phyloP scores from a whole-genome alignment of 2,888 invertebrate genomes.

The Hoplodrina ambigua region DNA sequence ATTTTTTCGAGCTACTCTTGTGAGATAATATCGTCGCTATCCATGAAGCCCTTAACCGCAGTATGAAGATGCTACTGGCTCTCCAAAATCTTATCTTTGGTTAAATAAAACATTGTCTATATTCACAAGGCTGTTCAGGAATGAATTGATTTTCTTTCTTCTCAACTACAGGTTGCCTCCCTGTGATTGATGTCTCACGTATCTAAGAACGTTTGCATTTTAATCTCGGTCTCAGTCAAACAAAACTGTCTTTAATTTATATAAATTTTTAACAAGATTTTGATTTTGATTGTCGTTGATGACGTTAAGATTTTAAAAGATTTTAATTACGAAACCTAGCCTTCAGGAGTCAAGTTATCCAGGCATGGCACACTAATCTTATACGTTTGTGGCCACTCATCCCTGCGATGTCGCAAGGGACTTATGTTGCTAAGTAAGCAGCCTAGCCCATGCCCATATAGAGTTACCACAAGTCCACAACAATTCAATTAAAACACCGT shows the following conservation, averaged over 20 bases:
- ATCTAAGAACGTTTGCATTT: no score
- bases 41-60: not conserved
- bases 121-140: no score
- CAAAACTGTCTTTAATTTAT: no score
- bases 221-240: no score
- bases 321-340: no score
- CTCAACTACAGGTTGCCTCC: no score
- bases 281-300: no score
- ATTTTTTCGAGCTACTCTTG: not conserved
- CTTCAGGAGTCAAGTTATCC: not conserved
- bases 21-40: not conserved
- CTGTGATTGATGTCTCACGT: no score
- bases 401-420: slow-evolving; percentile 7
- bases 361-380: not conserved
- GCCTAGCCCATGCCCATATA: slow-evolving; percentile 49
- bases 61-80: not conserved
- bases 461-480: slow-evolving; percentile 67
- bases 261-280: no score
- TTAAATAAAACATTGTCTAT: no score
- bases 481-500: slow-evolving; percentile 73
- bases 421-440: slow-evolving; percentile 29
- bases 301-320: no score
- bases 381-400: slow-evolving; percentile 6
- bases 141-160: no score
- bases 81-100: not conserved